A percentile compares a stretch with the other conserved stretches of the same genome.
These are phyloP conservation scores for Epinephelus moara DNA, from an alignment of 2,113 vertebrate species.

Conservation along the genomic window DNA sequence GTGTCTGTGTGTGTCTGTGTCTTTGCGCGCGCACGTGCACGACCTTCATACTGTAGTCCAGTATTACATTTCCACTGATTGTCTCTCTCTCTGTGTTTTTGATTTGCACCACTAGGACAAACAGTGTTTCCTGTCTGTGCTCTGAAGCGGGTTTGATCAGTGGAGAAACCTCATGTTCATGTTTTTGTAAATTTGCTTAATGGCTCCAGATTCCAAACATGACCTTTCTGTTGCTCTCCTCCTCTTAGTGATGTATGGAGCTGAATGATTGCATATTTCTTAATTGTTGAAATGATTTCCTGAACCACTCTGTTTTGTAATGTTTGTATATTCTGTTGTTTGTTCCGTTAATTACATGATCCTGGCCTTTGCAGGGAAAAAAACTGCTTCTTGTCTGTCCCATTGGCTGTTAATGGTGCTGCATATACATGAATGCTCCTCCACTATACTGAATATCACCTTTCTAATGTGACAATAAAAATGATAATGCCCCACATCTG, in stretches of 20 bases:
- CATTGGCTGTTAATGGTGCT: constrained; percentile 77
- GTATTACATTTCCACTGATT: constrained; percentile 37
- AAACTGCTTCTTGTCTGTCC: constrained; percentile 45
- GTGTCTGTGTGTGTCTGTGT: neutral
- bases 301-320: constrained; percentile 77
- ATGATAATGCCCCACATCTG: neutral
- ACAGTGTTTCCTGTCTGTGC: neutral
- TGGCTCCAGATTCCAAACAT: neutral
- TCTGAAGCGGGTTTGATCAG: neutral
- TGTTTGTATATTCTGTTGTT: constrained; percentile 60
- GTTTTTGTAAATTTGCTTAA: constrained; percentile 25
- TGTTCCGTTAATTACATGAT: constrained; percentile 40
- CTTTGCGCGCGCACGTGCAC: neutral
- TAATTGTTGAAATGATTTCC: constrained; percentile 32
- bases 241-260: constrained; percentile 1
- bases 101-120: constrained; percentile 22
- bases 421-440: constrained; percentile 57
- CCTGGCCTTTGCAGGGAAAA: constrained; percentile 55
- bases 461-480: constrained; percentile 79
- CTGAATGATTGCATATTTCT: neutral
- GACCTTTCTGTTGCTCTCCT: neutral
- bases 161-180: constrained; percentile 12
- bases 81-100: neutral
- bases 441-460: constrained; percentile 39
- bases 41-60: constrained; percentile 44